Base-by-base conservation (phyloP, 2,888 invertebrate species). In the Apodemia zela region DNA sequence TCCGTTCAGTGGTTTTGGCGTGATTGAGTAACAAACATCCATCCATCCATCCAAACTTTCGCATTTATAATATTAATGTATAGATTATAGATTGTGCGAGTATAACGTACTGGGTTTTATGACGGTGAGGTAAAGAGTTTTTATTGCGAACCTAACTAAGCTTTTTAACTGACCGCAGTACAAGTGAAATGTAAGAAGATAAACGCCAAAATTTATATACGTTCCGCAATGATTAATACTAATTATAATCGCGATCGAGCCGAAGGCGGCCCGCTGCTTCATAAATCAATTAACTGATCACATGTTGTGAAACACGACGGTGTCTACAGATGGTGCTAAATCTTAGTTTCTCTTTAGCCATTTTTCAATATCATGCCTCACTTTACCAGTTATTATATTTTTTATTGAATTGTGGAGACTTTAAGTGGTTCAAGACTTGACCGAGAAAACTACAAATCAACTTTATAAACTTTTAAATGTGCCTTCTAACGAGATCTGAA, bases 321-420 rank as follows among this genome's bases (percentile, higher is more conserved):
- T 51, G 51, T 51, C 51, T 51, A 18, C 51, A 51, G 51, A 18
- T 51, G 51, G 51, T 51, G 51, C 51, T 51, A 51, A 51, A 51
- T 51, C 51, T 51, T 51, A 18, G 21, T 51, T 51, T 51, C 51
- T 51, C 51, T 51, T 51, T 51, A 51, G 21, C 51, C 51, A 51
- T 51, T 25, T 51, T 51, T 51, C 51, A 51, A 51, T 51, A 51
- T 51, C 51, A 51, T 54, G 21, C 25, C 25, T 54, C 51, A 54
- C 51, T 21, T 54, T 54, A 47, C 47, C 47, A 47, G 47, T 47
- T 47, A 47, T 47, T 47, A 47, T 47, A 47, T 47, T 47, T 47
- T 47, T 47, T 47, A 47, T 47, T 47, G 47, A 47, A 17, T 47
- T 47, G 47, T 47, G 17, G 17, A 17, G 47, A 47, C 47, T 47